phyloP scores from a whole-genome alignment of 2,797 vertebrate species.

The Malurus leucopterus region DNA sequence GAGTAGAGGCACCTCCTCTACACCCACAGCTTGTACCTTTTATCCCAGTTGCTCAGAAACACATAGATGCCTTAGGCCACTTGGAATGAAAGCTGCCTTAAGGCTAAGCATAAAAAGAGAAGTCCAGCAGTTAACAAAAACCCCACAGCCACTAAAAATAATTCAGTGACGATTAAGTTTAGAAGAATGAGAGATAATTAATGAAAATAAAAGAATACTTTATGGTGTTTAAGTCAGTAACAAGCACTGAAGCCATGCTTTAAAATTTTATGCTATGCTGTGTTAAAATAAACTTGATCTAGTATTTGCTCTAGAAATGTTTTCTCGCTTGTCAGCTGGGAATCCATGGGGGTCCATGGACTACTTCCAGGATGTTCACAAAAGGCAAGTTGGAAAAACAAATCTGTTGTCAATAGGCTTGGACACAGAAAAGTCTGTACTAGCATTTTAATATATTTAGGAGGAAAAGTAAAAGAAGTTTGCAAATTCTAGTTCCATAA shows the following conservation, averaged over 20 bases:
- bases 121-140: neutral
- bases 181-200: neutral
- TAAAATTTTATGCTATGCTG: neutral
- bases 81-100: neutral
- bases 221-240: neutral
- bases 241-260: neutral
- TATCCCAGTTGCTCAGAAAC: neutral
- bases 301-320: neutral
- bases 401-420: neutral
- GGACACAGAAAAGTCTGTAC: neutral
- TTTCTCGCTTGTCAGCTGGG: neutral
- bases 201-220: neutral
- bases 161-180: neutral
- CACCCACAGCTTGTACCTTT: neutral
- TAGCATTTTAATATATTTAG: neutral
- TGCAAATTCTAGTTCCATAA: neutral
- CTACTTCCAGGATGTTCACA: conserved; percentile 20
- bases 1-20: neutral
- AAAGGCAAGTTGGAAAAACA: conserved; percentile 19
- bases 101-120: neutral
- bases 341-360: conserved; percentile 7
- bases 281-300: neutral
- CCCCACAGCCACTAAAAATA: neutral
- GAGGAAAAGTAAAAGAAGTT: neutral
- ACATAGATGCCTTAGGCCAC: neutral